These are phyloP conservation scores for Cheirogaleus medius DNA, from an alignment of 2,113 vertebrate genomes.

Conservation along the genomic window DNA sequence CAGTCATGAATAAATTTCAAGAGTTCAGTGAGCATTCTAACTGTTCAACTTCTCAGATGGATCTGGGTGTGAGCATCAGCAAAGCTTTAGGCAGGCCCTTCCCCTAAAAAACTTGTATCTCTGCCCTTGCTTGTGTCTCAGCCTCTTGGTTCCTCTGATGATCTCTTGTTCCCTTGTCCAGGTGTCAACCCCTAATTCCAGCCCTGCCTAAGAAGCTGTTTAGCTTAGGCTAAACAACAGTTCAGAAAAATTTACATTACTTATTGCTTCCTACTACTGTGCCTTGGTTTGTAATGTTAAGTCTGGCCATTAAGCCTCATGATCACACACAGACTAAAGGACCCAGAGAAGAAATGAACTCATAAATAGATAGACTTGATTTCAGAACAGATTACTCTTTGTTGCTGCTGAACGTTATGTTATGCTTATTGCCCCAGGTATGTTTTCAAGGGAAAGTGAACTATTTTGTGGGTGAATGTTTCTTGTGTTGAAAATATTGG, in stretches of 20 bases:
- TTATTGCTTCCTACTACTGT: background rate
- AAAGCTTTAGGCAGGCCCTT: no score
- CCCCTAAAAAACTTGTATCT: background rate
- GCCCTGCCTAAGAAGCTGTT: background rate
- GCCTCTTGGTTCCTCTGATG: background rate
- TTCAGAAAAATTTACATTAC: background rate
- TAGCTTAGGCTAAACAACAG: background rate
- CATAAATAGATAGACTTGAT: background rate
- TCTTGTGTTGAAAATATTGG: background rate
- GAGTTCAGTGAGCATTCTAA: background rate
- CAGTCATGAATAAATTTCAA: background rate
- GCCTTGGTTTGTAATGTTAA: background rate
- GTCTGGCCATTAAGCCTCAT: background rate
- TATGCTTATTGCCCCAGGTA: background rate
- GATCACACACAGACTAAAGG: background rate
- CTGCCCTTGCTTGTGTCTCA: background rate
- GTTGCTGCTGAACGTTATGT: background rate
- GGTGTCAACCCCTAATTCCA: background rate
- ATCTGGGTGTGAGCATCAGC: background rate
- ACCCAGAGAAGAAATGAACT: background rate
- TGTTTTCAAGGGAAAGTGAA: background rate
- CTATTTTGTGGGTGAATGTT: background rate
- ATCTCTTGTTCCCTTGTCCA: background rate
- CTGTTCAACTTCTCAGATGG: background rate
- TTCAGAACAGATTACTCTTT: background rate